These are phyloP conservation scores for Caenorhabditis becei DNA, from an alignment of 2,888 invertebrate species.

Conservation along the genomic window DNA sequence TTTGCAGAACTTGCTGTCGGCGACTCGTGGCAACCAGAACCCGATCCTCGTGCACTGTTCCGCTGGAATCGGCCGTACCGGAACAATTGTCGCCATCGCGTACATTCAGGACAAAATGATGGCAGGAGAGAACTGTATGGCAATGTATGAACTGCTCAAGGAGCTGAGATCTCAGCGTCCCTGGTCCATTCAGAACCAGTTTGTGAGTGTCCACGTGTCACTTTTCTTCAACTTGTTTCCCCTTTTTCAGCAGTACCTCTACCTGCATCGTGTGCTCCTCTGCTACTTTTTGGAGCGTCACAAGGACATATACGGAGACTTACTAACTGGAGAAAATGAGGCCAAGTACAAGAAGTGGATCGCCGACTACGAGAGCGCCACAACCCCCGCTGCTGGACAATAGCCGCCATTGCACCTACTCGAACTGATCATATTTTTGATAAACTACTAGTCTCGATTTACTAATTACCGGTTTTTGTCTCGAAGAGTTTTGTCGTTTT, in stretches of 20 bases:
- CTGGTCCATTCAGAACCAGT: constrained; percentile 70
- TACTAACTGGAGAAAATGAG: constrained; percentile 35
- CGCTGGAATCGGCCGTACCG: constrained; percentile 74
- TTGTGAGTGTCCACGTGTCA: constrained; percentile 7
- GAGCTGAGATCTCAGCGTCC: constrained; percentile 67
- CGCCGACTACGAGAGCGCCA: constrained; percentile 50
- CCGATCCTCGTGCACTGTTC: constrained; percentile 74
- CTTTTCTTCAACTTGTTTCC: neutral
- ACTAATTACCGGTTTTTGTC: no score
- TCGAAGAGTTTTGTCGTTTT: no score
- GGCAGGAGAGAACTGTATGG: constrained; percentile 55
- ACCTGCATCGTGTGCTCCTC: constrained; percentile 64
- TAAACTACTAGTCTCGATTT: no score
- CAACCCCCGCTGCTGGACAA: no score
- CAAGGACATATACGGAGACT: constrained; percentile 20
- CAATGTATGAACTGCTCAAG: constrained; percentile 66
- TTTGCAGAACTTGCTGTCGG: constrained; percentile 52
- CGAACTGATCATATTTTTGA: no score
- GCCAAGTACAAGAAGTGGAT: constrained; percentile 56
- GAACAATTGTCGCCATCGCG: constrained; percentile 69
- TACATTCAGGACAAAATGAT: constrained; percentile 62
- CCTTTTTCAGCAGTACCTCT: constrained; percentile 59
- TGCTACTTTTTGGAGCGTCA: constrained; percentile 67
- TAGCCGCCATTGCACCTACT: no score
- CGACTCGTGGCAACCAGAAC: constrained; percentile 62